Evolutionary conservation across 1,140 invertebrate genomes (phyloP), one percentile per base, ranked within the genome.

Genomic region (Megalonaias nervosa): DNA sequence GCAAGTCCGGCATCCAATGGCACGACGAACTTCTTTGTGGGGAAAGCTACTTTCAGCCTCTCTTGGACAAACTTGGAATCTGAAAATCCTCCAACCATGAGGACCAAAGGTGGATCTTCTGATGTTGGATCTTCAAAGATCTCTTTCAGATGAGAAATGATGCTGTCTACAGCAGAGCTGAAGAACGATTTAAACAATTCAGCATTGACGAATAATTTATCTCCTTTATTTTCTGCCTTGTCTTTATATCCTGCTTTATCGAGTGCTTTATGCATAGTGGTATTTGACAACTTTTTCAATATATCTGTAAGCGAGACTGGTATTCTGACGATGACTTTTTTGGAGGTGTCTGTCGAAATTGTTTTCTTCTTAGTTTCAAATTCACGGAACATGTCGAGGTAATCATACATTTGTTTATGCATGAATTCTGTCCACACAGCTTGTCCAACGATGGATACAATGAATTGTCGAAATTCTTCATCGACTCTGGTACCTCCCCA

Each of bases 51-150:
- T 55, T 58, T 26, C 38, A 74, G 59, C 26, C 19, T 59, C 19
- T 55, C 62, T 31, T 61, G 58, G 21, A 74, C 38, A 61, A 74
- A 38, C 48, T 68, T 65, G 56, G 65, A 74, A 23, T 74, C 73
- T 1, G 73, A 74, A 68, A 74, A 74, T 6, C 73, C 73, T 31
- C 73, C 73, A 31, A 74, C 73, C 73, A 74, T 74, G 15, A 74
- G 31, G 15, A 74, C 68, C n/a, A 56, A 56, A n/a, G 65, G 31
- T 58, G 66, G 38, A 65, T 73, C 31, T 15, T 60, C 56, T 11
- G 66, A 62, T 26, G 65, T 31, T 26, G 61, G 62, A 14, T 73
- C 19, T 64, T 66, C 21, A 19, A 73, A 65, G 19, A 73, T 60
- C 17, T 73, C 66, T 48, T 66, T 56, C n/a, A 73, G 16, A 16